Evolutionary conservation across 2,888 invertebrate species (phyloP).

Genomic region (Clistopyga incitator): DNA sequence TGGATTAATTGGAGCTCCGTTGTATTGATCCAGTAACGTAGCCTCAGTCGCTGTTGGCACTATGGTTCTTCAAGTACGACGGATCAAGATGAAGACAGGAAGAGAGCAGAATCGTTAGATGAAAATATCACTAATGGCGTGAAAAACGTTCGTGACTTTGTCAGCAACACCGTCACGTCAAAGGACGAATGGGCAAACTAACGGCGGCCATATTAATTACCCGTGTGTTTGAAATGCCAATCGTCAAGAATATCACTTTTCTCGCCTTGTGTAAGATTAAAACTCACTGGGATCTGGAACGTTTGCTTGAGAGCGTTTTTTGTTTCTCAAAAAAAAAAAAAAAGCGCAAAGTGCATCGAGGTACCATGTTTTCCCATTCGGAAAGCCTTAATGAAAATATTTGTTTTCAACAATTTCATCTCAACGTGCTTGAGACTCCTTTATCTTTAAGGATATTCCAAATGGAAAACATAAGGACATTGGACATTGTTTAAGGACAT

Average conservation of each 20-base stretch:
- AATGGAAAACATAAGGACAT: too few relatives aligned
- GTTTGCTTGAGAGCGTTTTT: background rate
- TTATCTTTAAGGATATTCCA: too few relatives aligned
- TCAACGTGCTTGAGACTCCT: too few relatives aligned
- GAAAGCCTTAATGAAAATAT: too few relatives aligned
- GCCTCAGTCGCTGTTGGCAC: slow-evolving; percentile 64
- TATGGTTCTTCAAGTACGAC: slow-evolving; percentile 46
- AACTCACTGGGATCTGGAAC: background rate
- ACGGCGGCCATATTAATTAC: background rate
- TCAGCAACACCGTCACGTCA: background rate
- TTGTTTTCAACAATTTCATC: too few relatives aligned
- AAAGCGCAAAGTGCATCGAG: too few relatives aligned
- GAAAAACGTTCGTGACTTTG: background rate
- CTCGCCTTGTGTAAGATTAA: background rate
- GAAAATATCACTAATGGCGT: slow-evolving; percentile 38
- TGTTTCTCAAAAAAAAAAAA: background rate
- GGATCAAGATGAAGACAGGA: slow-evolving; percentile 62
- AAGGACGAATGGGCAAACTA: background rate
- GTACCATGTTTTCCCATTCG: too few relatives aligned
- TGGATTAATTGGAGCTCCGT: slow-evolving; percentile 80
- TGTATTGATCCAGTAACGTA: slow-evolving; percentile 81
- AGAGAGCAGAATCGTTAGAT: slow-evolving; percentile 35
- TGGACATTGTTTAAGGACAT: too few relatives aligned
- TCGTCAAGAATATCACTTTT: too few relatives aligned
- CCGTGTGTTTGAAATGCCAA: background rate